Percentiles rank a stretch among this genome's conserved stretches.
Conservation (phyloP, 2,113 vertebrate genomes). For the Turnix velox region DNA sequence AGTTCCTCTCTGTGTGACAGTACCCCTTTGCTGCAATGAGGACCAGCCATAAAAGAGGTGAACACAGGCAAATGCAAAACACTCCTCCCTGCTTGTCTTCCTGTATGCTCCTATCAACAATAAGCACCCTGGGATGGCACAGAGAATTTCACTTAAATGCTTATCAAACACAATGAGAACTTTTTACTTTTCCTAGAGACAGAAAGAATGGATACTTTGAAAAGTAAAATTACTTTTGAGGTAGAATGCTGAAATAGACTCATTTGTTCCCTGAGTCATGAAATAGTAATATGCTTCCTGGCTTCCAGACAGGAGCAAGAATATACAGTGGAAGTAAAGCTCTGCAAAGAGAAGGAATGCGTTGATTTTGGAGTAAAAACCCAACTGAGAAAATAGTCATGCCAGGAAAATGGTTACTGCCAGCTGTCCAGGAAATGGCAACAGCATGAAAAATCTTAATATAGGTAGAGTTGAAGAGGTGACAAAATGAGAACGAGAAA, state of each 20-base stretch:
- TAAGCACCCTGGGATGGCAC: neutral
- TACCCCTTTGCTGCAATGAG: neutral
- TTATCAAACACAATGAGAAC: neutral
- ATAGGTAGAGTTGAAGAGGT: neutral
- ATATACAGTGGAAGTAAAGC: neutral
- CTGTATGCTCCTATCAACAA: neutral
- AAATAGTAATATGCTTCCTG: conserved; percentile 15
- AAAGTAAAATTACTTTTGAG: neutral
- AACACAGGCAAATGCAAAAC: neutral
- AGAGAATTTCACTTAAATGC: neutral
- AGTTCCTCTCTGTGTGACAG: neutral
- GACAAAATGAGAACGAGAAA: neutral
- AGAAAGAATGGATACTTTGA: neutral
- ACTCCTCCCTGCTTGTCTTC: neutral
- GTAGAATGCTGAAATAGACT: neutral
- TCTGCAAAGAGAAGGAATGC: neutral
- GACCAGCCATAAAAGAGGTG: neutral
- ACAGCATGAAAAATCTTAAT: neutral
- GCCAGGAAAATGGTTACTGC: conserved; percentile 15
- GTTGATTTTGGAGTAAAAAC: neutral
- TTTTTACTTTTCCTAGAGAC: neutral
- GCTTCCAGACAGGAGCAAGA: neutral
- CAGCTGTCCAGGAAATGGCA: conserved; percentile 28
- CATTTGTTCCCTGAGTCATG: neutral
- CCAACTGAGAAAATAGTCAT: conserved; percentile 7